These are phyloP conservation scores for Sicus ferrugineus DNA, from an alignment of 2,888 invertebrate species.

Conservation along the genomic window DNA sequence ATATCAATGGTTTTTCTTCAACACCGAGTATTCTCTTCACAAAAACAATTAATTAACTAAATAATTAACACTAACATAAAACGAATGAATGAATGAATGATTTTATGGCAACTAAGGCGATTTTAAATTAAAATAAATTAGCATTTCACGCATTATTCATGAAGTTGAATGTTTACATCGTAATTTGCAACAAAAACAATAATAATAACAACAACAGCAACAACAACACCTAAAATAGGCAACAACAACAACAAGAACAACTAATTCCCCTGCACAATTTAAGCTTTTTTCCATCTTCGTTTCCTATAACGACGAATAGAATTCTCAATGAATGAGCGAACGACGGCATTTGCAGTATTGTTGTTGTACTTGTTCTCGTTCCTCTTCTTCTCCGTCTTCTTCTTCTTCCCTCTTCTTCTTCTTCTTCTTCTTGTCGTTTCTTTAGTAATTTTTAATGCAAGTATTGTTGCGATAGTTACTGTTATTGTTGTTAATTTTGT, in stretches of 20 bases:
- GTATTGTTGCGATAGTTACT: background rate
- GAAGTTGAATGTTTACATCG: background rate
- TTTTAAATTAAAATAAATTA: no score
- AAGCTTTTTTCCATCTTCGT: conserved; percentile 14
- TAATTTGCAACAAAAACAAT: background rate
- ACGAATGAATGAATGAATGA: no score
- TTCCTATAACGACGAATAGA: conserved; percentile 8
- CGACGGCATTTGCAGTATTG: background rate
- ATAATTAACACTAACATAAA: no score
- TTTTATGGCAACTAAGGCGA: no score
- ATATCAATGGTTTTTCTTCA: no score
- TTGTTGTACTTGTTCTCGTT: conserved; percentile 2
- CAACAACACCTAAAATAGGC: no score
- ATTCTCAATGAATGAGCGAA: conserved; percentile 20
- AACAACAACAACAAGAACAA: background rate
- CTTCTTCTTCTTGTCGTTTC: conserved; percentile 5
- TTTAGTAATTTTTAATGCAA: background rate
- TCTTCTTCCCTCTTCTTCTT: background rate
- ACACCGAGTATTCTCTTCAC: no score
- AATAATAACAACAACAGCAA: background rate
- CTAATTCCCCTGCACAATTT: no score
- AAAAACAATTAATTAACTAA: no score
- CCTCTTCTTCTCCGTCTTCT: background rate
- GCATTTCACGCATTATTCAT: background rate
- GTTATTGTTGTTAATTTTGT: no score